phyloP scores from a whole-genome alignment of 2,888 invertebrate species.

The Magallana nippona region DNA sequence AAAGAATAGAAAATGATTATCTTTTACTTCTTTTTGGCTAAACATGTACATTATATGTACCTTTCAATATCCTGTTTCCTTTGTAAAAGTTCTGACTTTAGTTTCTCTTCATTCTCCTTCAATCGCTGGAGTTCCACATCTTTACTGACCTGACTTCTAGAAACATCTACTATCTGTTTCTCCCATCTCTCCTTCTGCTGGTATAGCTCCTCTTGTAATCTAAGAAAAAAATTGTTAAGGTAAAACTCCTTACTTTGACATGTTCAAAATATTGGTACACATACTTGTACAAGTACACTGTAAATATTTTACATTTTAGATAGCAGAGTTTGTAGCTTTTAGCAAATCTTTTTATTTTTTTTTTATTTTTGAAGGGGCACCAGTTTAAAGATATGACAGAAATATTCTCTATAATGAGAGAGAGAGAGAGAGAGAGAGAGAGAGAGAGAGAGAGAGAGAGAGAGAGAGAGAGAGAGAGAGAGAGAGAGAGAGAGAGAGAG shows the following conservation, averaged over 20 bases:
- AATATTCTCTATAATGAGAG: too few species aligned
- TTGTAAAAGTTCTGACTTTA: constrained; percentile 70
- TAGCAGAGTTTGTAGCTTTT: too few species aligned
- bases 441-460: not conserved
- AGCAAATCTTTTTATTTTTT: too few species aligned
- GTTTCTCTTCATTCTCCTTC: constrained; percentile 68
- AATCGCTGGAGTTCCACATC: constrained; percentile 72
- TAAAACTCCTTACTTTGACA: not conserved
- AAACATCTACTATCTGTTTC: constrained; percentile 69
- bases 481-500: too few species aligned
- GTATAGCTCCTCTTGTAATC: constrained; percentile 69
- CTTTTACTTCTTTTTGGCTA: not conserved
- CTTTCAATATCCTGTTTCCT: constrained; percentile 75
- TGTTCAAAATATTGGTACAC: too few species aligned
- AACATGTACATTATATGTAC: constrained; percentile 65
- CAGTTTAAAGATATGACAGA: too few species aligned
- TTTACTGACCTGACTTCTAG: constrained; percentile 67
- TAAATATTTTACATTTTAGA: too few species aligned
- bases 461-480: not conserved
- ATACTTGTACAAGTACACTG: too few species aligned
- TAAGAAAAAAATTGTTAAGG: constrained; percentile 47
- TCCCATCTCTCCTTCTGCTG: constrained; percentile 71
- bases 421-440: not conserved
- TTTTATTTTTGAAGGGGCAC: too few species aligned
- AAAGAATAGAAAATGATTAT: too few species aligned